Base-by-base conservation (phyloP, 2,113 vertebrate genomes). In the Cephalophus harveyi region DNA sequence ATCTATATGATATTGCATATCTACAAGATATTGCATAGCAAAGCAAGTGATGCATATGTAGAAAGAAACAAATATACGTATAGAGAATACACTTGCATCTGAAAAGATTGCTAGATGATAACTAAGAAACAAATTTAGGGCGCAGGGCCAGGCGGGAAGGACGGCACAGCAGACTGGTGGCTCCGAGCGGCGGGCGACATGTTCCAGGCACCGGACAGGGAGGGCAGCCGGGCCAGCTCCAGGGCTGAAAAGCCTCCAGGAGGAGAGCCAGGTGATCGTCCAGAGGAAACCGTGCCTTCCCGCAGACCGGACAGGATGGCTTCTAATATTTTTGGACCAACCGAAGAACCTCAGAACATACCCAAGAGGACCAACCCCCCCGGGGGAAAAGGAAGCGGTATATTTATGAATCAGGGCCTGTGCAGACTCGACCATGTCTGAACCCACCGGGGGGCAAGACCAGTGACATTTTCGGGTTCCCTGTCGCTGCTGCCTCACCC, bases 331-430 rank as follows among this genome's bases (percentile, higher is more conserved):
- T 99, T 99, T 94, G 98, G 99, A 94, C 97, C 99, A 86, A 98
- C 99, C 2, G 99, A 99, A 96, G 99, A 99, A 97, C 89, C 99
- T 54, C 99, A 99, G 85, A 98, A 91, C 28, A n/a, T 98, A 94
- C 98, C 99, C 30, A 99, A 98, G 97, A 99, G 99, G 98, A 99
- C 99, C 96, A 99, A 99, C 88, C 99, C 99, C 94, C 99, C 99
- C 99, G 99, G 99, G 50, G 99, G 99, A 21, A 99, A 99, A 98
- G 98, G 98, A 93, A 99, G 99, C 79, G 99, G 99, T 7, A 99
- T 99, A 98, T 99, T 99, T 98, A 99, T 3, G 99, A 99, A 6
- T 97, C 99, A 6, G 96, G 96, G 46, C 95, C 99, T 88, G 93
- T 98, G 95, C 98, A 98, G 93, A 98, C 98, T 50, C 98, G 98